Evolutionary conservation across 2,888 invertebrate genomes (phyloP).

Genomic region (Omphaloscelis lunosa): DNA sequence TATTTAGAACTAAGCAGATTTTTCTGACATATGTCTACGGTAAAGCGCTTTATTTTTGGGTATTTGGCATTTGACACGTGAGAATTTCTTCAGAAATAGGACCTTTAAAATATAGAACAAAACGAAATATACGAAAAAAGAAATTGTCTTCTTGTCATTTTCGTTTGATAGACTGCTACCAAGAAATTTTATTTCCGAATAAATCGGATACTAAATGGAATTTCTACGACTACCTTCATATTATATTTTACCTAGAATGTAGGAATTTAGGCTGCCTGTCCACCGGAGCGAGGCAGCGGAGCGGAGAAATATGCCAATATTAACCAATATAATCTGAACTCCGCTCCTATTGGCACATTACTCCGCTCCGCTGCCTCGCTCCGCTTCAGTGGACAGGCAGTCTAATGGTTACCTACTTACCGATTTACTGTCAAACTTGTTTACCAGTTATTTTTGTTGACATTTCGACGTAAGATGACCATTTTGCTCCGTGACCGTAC

Average conservation of each 20-base stretch:
- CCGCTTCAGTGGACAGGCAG: too few species aligned
- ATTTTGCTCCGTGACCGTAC: not conserved
- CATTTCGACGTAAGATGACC: not conserved
- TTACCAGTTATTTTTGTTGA: not conserved
- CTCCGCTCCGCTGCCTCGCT: too few species aligned
- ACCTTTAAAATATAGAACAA: conserved; percentile 10
- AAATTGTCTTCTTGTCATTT: conserved; percentile 20
- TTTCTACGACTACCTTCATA: not conserved
- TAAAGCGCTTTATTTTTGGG: not conserved
- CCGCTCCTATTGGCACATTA: too few species aligned
- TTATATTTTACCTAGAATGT: conserved; percentile 17
- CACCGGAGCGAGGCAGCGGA: too few species aligned
- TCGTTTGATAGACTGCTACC: conserved; percentile 22
- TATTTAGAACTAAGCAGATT: conserved; percentile 11
- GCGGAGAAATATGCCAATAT: too few species aligned
- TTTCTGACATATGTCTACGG: conserved; percentile 4
- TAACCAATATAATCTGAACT: too few species aligned
- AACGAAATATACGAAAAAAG: conserved; percentile 29
- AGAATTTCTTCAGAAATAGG: conserved; percentile 20
- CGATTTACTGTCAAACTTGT: conserved; percentile 24
- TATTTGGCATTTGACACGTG: conserved; percentile 9
- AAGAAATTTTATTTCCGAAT: conserved; percentile 28
- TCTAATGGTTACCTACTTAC: conserved; percentile 5
- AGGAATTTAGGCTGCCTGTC: too few species aligned
- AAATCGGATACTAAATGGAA: conserved; percentile 27